These are phyloP conservation scores for Dendrocincla tyrannina DNA, from an alignment of 2,797 vertebrate species.

Conservation along the genomic window DNA sequence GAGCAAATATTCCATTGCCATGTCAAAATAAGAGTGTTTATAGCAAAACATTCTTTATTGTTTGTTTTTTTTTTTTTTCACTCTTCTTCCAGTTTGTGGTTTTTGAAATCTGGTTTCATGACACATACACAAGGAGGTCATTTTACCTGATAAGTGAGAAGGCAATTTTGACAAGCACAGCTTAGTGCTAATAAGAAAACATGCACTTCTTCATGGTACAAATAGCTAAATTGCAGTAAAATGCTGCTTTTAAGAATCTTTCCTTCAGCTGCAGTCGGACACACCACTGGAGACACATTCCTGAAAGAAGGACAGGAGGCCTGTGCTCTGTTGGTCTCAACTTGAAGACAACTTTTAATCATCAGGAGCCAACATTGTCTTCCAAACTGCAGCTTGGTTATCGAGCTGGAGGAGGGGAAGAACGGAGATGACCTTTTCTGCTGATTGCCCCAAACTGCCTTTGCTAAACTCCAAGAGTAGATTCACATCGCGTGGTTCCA, in stretches of 20 bases:
- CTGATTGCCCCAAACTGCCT: background rate
- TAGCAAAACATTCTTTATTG: background rate
- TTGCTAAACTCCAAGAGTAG: rapidly evolving
- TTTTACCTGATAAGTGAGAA: background rate
- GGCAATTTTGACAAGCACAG: background rate
- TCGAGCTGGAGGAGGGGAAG: background rate
- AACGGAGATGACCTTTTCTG: background rate
- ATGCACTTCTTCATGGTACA: background rate
- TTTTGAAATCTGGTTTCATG: background rate
- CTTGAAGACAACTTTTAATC: background rate
- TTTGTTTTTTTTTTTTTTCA: background rate
- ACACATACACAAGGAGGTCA: background rate
- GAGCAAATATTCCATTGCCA: background rate
- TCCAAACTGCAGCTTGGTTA: background rate
- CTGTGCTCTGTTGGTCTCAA: background rate
- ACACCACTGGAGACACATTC: rapidly evolving
- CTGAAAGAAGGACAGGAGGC: background rate
- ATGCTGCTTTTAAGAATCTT: background rate
- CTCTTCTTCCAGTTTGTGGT: background rate
- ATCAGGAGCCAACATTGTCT: background rate
- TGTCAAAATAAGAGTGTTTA: background rate
- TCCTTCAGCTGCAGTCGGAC: background rate
- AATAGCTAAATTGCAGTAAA: background rate
- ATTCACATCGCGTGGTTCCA: rapidly evolving
- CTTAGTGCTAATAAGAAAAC: background rate